phyloP scores from a whole-genome alignment of 2,888 invertebrate genomes.

The Flexamia atlantica region DNA sequence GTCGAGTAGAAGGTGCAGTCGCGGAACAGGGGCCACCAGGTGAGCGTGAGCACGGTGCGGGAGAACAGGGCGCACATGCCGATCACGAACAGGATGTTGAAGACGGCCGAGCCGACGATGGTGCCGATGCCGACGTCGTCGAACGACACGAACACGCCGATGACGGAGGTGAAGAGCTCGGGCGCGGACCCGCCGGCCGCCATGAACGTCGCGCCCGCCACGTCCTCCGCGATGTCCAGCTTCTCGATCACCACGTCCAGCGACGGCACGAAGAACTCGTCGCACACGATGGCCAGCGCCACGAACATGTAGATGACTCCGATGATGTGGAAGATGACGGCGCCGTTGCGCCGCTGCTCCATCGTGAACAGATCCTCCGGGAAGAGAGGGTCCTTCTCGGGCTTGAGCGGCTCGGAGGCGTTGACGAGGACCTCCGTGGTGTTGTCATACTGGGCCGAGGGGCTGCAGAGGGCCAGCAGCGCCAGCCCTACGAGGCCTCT shows the following conservation, averaged over 20 bases:
- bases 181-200: conserved; percentile 99
- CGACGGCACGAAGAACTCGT: conserved; percentile 99
- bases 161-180: conserved; percentile 97
- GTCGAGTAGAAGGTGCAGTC: conserved; percentile 98
- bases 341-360: conserved; percentile 92
- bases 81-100: conserved; percentile 98
- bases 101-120: conserved; percentile 98
- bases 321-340: conserved; percentile 93
- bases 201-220: conserved; percentile 99
- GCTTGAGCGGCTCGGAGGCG: not conserved
- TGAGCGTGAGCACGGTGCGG: conserved; percentile 92
- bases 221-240: conserved; percentile 96
- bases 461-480: conserved; percentile 59
- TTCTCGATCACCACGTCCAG: conserved; percentile 98
- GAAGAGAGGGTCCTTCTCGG: conserved; percentile 83
- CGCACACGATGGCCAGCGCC: conserved; percentile 98
- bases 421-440: not conserved
- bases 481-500: conserved; percentile 39
- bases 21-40: conserved; percentile 99
- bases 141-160: conserved; percentile 98
- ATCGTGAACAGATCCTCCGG: conserved; percentile 91
- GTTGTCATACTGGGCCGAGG: conserved; percentile 53
- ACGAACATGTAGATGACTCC: conserved; percentile 99
- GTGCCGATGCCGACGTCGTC: conserved; percentile 99
- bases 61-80: conserved; percentile 99